Percentiles rank a stretch among this genome's conserved stretches.
Conservation (phyloP, 2,888 invertebrate species). For the Melanostoma scalare region DNA sequence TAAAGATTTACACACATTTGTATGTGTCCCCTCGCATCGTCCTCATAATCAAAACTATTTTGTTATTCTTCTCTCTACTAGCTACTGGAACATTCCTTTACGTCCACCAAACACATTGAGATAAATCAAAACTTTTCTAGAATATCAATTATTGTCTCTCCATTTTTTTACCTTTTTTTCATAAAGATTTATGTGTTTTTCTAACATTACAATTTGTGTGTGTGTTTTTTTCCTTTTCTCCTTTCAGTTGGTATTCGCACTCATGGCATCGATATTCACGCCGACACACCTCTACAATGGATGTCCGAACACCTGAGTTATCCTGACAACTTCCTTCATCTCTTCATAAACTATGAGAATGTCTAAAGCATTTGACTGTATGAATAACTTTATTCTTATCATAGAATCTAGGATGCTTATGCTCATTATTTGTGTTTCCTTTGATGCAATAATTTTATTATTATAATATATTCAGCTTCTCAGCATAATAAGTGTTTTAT, state of each 20-base stretch:
- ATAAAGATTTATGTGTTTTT: constrained; percentile 61
- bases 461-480: constrained; percentile 70
- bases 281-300: constrained; percentile 97
- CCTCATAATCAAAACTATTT: constrained; percentile 31
- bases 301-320: constrained; percentile 98
- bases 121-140: constrained; percentile 70
- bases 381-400: constrained; percentile 51
- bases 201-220: constrained; percentile 12
- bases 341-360: constrained; percentile 84
- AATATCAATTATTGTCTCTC: constrained; percentile 53
- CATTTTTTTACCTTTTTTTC: constrained; percentile 4
- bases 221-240: constrained; percentile 52
- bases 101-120: constrained; percentile 45
- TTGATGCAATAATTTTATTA: constrained; percentile 61
- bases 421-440: constrained; percentile 68
- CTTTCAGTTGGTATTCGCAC: constrained; percentile 89
- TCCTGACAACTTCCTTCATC: constrained; percentile 98
- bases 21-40: constrained; percentile 14
- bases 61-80: constrained; percentile 15
- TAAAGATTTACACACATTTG: not conserved
- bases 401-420: constrained; percentile 48
- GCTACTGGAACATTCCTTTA: constrained; percentile 56
- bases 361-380: constrained; percentile 71
- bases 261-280: constrained; percentile 94
- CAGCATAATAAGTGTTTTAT: constrained; percentile 57